A percentile compares a stretch with the other conserved stretches of the same genome.
Evolutionary conservation across 2,113 vertebrate species (phyloP).

Genomic region (Bubo scandiacus): DNA sequence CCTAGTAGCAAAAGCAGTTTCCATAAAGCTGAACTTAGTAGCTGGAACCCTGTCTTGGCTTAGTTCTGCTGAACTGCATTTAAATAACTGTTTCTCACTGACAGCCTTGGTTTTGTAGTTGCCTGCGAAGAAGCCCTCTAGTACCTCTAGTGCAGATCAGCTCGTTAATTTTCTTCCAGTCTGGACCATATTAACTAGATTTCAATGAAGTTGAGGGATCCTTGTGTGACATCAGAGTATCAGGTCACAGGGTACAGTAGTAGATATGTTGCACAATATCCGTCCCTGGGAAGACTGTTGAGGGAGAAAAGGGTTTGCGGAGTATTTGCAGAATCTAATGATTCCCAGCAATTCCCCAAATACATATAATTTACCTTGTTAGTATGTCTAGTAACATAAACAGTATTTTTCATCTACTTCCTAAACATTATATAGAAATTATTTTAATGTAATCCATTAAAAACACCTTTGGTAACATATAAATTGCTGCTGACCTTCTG

Average conservation of each 20-base stretch:
- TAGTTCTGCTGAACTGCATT: background rate
- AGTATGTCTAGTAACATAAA: background rate
- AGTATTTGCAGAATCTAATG: background rate
- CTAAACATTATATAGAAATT: background rate
- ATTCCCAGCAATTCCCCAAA: background rate
- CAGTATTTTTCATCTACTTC: background rate
- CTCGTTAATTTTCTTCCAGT: background rate
- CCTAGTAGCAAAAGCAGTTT: background rate
- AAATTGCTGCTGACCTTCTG: background rate
- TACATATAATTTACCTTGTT: background rate
- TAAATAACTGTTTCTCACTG: background rate
- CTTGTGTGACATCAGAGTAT: background rate
- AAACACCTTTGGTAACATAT: background rate
- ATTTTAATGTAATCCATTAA: background rate
- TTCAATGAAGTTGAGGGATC: background rate
- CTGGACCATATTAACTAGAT: background rate
- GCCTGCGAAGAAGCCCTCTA: background rate
- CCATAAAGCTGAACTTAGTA: background rate
- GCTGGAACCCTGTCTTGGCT: background rate
- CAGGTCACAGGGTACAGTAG: background rate
- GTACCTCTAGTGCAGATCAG: background rate
- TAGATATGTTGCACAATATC: background rate
- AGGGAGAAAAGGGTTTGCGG: background rate
- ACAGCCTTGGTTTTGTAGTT: background rate
- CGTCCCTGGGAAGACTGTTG: background rate